Conservation (phyloP, 2,113 vertebrate species). For the Gymnogyps californianus region DNA sequence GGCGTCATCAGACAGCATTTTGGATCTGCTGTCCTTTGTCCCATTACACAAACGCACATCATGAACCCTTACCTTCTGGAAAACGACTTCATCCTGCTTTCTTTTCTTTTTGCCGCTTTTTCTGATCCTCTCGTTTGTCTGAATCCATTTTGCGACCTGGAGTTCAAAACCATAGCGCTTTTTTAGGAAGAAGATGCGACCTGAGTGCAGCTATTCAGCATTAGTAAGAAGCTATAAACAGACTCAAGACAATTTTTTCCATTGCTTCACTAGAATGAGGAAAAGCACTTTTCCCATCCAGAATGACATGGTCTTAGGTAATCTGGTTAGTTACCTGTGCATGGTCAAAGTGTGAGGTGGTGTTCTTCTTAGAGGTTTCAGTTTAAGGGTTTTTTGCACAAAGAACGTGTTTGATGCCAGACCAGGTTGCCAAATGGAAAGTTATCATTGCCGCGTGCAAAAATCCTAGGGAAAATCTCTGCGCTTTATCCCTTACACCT, state of each 20-base stretch:
- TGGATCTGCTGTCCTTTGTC: not conserved
- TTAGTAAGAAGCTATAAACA: conserved; percentile 57
- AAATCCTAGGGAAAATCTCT: not conserved
- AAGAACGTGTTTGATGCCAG: not conserved
- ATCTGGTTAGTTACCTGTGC: not conserved
- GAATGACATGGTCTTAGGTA: not conserved
- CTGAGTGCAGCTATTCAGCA: conserved; percentile 7
- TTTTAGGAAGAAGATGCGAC: conserved; percentile 39
- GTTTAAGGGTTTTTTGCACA: not conserved
- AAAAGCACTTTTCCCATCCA: not conserved
- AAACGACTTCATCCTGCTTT: conserved; percentile 73
- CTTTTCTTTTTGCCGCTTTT: conserved; percentile 85
- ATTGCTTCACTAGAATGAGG: conserved; percentile 43
- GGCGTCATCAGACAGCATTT: not conserved
- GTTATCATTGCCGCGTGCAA: rapidly evolving
- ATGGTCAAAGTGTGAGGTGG: not conserved
- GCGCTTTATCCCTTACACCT: not conserved
- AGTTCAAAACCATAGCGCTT: conserved; percentile 66
- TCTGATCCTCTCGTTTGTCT: conserved; percentile 75
- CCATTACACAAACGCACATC: not conserved
- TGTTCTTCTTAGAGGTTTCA: not conserved
- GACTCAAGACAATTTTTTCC: conserved; percentile 39
- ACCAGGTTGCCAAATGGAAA: not conserved
- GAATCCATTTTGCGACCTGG: conserved; percentile 93
- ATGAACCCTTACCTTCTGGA: conserved; percentile 83